phyloP scores from a whole-genome alignment of 1,140 invertebrate species.

The Chelonus insularis region DNA sequence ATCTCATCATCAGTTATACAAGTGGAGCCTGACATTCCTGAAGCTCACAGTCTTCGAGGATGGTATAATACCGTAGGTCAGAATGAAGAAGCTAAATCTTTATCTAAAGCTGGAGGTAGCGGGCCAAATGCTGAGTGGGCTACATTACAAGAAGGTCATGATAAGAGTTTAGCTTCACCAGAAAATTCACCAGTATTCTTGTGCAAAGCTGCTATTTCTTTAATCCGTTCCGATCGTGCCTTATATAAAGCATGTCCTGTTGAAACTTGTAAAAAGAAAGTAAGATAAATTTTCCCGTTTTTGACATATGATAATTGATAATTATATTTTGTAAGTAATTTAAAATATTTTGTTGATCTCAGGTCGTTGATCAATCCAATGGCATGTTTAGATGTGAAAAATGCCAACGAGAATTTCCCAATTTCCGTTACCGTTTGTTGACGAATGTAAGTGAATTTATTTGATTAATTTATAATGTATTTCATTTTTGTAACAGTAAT shows the following conservation, averaged over 20 bases:
- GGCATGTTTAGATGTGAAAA: constrained; percentile 93
- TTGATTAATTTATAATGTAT: not conserved
- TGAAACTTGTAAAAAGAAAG: constrained; percentile 90
- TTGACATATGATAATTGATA: not conserved
- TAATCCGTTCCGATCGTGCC: constrained; percentile 76
- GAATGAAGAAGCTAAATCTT: constrained; percentile 56
- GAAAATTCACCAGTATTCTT: constrained; percentile 82
- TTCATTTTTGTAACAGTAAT: not conserved
- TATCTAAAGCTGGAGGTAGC: constrained; percentile 45
- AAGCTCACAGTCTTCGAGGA: constrained; percentile 80
- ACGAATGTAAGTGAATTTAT: constrained; percentile 67
- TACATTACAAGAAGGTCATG: constrained; percentile 73
- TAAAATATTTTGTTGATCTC: constrained; percentile 29
- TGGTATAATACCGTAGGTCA: constrained; percentile 86
- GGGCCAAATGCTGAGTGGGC: constrained; percentile 58
- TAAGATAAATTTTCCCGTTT: constrained; percentile 39
- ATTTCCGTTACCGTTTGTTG: constrained; percentile 86
- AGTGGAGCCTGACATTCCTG: constrained; percentile 86
- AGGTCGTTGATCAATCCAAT: constrained; percentile 82
- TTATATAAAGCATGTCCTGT: constrained; percentile 89
- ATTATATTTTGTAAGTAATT: constrained; percentile 1
- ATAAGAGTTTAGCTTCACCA: constrained; percentile 65
- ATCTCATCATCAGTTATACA: constrained; percentile 66
- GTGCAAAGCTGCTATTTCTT: constrained; percentile 69
- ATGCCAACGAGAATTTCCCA: constrained; percentile 81